Conservation (phyloP, 2,113 vertebrate genomes). For the Pterocles gutturalis region DNA sequence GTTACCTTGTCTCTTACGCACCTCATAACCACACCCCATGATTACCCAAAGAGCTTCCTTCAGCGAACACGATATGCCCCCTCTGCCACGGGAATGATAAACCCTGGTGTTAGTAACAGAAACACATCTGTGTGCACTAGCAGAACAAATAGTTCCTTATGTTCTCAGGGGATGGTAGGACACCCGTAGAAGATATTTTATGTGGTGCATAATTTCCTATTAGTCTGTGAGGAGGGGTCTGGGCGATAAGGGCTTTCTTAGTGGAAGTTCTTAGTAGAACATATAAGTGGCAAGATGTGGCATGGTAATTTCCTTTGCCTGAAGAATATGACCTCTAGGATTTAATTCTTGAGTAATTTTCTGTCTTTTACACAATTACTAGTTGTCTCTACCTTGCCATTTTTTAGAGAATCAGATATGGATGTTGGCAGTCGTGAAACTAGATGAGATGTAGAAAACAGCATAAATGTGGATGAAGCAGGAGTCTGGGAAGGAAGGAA, state of each 20-base stretch:
- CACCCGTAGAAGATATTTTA: neutral
- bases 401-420: neutral
- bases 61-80: neutral
- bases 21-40: neutral
- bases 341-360: neutral
- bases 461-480: neutral
- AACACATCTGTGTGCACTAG: neutral
- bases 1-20: neutral
- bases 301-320: neutral
- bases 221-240: neutral
- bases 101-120: neutral
- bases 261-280: neutral
- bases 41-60: neutral
- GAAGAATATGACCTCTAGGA: neutral
- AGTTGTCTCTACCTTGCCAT: neutral
- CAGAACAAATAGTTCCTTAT: neutral
- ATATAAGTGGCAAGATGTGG: neutral
- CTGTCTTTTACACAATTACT: neutral
- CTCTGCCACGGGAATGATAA: neutral
- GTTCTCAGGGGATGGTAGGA: neutral
- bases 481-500: neutral
- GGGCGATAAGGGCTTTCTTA: neutral
- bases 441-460: fast-evolving
- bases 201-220: neutral
- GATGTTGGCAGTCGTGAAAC: neutral